Base-by-base conservation (phyloP, 2,888 invertebrate species). In the Drosophila incognita region DNA sequence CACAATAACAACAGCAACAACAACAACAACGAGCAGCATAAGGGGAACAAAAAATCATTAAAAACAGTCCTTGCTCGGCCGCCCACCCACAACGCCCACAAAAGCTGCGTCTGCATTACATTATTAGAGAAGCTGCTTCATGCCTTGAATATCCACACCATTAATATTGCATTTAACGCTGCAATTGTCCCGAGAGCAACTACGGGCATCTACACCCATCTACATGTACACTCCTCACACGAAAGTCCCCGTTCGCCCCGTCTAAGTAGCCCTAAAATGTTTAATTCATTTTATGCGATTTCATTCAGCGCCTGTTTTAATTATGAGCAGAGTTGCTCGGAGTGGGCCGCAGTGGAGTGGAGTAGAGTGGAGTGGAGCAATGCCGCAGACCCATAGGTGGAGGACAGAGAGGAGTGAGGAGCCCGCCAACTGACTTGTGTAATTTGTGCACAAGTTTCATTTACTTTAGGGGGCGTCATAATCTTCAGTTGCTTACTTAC, bases 281-380 rank as follows among this genome's bases (percentile, higher is more conserved):
- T 88, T 88, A 88, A 88, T 88, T 88, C 90, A 88, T 90, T 88
- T 90, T 89, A 88, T 88, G 89, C 87, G 87, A 88, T 88, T 88
- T 88, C 87, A 85, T 87, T 87, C 90, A 88, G 87, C 82, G 64
- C 81, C 81, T 81, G 89, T 88, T 88, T 88, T 88, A 90, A 88
- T 88, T 88, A 88, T 89, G 89, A 81, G 81, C 81, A 53, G 52
- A 65, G 66, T 51, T 40, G 29, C 35, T 62, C 29, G 29, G 53
- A 63, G 51, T 62, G 51, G 42, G 52, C 31, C 53, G 51, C 27
- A 38, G 46, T 31, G 15, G 53, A 33, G 63, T 21, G 46, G 46
- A 8, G 15, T 21, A 15, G 4, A 8, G 31, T 36, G 58, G 21
- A 52, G 40, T 35, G 64, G 48, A 64, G 68, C 58, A n/a, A 64